A percentile compares a stretch with the other conserved stretches of the same genome.
Evolutionary conservation across 2,888 invertebrate species (phyloP).

Genomic region (Rotaria magnacalcarata): DNA sequence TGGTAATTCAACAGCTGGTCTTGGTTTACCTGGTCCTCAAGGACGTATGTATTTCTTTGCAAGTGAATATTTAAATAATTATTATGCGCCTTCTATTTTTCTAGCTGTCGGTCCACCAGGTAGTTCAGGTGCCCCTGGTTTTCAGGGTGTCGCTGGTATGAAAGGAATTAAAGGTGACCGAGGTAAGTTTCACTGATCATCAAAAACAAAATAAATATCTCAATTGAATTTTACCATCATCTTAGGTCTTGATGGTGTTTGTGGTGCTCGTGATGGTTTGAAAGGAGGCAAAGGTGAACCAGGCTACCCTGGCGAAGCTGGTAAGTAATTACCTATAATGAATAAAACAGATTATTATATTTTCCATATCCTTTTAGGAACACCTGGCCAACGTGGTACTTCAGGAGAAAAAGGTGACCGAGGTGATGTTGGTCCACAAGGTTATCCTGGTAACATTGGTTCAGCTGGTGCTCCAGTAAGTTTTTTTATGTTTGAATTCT

Average conservation of each 20-base stretch:
- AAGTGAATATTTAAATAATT: not conserved
- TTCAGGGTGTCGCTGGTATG: conserved; percentile 46
- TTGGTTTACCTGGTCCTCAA: conserved; percentile 48
- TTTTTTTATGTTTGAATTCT: not conserved
- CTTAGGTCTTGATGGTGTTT: conserved; percentile 33
- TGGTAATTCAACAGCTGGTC: conserved; percentile 47
- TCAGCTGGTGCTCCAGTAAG: not conserved
- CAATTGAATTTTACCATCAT: no score
- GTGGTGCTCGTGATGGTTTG: conserved; percentile 48
- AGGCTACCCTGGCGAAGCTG: not conserved
- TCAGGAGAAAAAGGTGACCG: conserved; percentile 47
- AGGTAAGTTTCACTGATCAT: not conserved
- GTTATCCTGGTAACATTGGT: not conserved
- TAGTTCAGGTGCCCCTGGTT: conserved; percentile 47
- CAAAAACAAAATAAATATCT: no score
- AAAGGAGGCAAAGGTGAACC: conserved; percentile 48
- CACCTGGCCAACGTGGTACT: conserved; percentile 46
- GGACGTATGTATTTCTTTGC: conserved; percentile 40
- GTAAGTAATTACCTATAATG: not conserved
- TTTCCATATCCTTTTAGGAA: conserved; percentile 35
- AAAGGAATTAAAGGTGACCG: conserved; percentile 46
- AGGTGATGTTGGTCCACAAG: conserved; percentile 36
- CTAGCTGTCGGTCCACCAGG: conserved; percentile 47
- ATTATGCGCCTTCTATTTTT: not conserved
- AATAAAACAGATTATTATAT: not conserved